Base-by-base conservation (phyloP, 2,113 vertebrate species). In the Clupea harengus region DNA sequence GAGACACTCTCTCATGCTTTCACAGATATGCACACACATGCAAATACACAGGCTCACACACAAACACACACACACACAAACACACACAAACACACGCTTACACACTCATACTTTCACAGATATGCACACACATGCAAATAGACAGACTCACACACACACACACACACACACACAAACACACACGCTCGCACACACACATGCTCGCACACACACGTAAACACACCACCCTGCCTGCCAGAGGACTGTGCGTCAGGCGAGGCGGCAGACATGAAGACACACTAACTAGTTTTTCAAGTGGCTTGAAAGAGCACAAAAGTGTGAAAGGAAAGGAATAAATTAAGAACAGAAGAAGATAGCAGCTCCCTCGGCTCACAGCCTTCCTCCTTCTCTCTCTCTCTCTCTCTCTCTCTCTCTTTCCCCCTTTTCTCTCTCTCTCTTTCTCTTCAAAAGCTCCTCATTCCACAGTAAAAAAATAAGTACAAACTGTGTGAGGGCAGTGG, bases 281-380 rank as follows among this genome's bases (percentile, higher is more conserved):
- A 57, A 44, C 32, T 83, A 45, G 20, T 67, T 67, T 64, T 67
- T 67, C 64, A 67, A 67, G 64, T 67, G 64, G 64, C 64, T 67
- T 67, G 64, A 67, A 67, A 67, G 64, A 67, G 64, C 64, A 67
- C 64, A 67, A 67, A 67, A 67, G 25, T 67, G 64, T 67, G 64
- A 67, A 67, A 67, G 64, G 64, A 67, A 67, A 25, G 64, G 64
- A 83, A 57, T 83, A 52, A 45, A 54, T 57, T 15, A 60, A 83
- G 47, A 47, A 45, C 81, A 82, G 81, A 17, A 11, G 50, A 17
- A 52, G 50, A 52, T 52, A 52, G 50, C 50, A 15, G 64, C n/a
- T 67, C 64, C 64, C 64, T 67, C 9, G n/a, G 64, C 64, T 67
- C 64, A 67, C 64, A 67, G 64, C 46, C 81, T 52, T 10, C 28